A percentile compares a stretch with the other conserved stretches of the same genome.
Evolutionary conservation across 2,113 vertebrate genomes (phyloP).

Genomic region (Pachycephala philippinensis): DNA sequence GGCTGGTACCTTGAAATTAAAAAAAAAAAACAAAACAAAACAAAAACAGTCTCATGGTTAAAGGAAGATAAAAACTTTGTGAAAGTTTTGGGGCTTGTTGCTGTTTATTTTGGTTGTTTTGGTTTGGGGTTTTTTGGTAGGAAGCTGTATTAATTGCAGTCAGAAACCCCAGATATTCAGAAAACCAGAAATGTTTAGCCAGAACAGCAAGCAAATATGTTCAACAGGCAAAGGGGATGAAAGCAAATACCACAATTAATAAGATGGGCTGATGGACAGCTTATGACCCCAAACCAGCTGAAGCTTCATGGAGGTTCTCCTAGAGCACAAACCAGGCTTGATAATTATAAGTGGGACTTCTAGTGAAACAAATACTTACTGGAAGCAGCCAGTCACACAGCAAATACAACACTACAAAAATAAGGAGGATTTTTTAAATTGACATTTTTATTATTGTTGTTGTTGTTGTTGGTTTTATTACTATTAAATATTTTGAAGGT

Average conservation of each 20-base stretch:
- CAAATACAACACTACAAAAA: background rate
- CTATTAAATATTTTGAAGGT: background rate
- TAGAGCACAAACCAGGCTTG: background rate
- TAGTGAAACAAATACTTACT: background rate
- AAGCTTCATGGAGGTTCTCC: background rate
- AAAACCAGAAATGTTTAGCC: background rate
- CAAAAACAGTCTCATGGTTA: fast-evolving
- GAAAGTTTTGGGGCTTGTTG: background rate
- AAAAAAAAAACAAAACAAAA: no score
- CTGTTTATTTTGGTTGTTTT: background rate
- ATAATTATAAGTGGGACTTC: background rate
- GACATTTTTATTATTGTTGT: background rate
- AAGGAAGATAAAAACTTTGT: background rate
- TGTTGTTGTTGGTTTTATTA: background rate
- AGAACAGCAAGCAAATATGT: background rate
- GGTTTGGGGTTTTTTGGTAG: fast-evolving
- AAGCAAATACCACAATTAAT: background rate
- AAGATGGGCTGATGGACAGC: background rate
- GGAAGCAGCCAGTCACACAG: background rate
- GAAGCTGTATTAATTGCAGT: background rate
- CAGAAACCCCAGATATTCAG: background rate
- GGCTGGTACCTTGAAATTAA: background rate
- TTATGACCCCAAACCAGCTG: background rate
- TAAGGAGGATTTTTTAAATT: background rate
- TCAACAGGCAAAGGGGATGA: background rate